Evolutionary conservation across 2,113 vertebrate species (phyloP).

Genomic region (Ceyx melanurus): DNA sequence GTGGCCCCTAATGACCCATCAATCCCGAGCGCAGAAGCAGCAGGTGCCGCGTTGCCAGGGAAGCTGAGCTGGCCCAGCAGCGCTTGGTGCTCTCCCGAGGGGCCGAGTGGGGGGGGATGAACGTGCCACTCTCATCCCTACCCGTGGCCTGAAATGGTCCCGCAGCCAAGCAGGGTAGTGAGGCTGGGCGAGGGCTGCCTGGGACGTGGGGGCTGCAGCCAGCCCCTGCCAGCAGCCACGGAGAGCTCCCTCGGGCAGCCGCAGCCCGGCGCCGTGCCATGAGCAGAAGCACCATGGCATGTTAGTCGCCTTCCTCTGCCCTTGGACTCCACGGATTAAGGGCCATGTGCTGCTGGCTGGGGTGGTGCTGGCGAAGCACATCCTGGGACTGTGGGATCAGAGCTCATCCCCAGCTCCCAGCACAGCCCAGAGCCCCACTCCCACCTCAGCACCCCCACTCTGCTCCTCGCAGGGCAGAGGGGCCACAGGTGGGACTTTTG

Average conservation of each 20-base stretch:
- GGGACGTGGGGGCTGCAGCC: neutral
- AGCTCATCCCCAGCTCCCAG: neutral
- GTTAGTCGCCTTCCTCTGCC: neutral
- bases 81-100: rapidly evolving
- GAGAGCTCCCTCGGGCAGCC: neutral
- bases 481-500: neutral
- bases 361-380: neutral
- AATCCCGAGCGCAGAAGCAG: neutral
- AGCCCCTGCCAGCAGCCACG: rapidly evolving
- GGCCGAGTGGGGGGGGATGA: rapidly evolving
- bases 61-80: neutral
- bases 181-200: neutral
- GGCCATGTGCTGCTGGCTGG: neutral
- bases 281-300: neutral
- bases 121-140: rapidly evolving
- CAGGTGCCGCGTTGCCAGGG: neutral
- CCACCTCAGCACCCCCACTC: rapidly evolving
- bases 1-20: neutral
- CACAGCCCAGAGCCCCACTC: rapidly evolving
- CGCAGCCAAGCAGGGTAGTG: neutral
- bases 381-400: neutral
- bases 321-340: neutral
- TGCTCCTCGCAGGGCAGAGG: rapidly evolving
- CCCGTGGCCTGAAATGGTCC: rapidly evolving
- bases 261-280: neutral